A percentile compares a stretch with the other conserved stretches of the same genome.
Conservation (phyloP, 2,113 vertebrate species). For the Elephantulus edwardii region DNA sequence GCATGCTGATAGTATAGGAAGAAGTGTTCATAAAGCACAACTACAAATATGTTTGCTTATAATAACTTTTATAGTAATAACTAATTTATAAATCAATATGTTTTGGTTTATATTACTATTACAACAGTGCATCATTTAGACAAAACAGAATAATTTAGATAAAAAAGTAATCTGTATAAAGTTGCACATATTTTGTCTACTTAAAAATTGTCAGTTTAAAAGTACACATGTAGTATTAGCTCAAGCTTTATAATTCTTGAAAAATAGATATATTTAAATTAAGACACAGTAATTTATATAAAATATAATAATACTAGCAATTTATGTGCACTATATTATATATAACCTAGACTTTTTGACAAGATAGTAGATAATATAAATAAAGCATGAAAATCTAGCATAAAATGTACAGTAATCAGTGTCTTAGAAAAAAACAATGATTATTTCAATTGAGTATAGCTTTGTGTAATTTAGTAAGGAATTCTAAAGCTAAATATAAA, state of each 20-base stretch:
- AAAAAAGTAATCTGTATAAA: not conserved
- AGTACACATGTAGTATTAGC: not conserved
- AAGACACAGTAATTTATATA: rapidly evolving
- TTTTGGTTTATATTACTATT: not conserved
- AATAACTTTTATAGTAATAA: not conserved
- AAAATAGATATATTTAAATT: too few relatives aligned
- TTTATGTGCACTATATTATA: not conserved
- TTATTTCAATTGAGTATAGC: not conserved
- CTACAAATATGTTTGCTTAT: not conserved
- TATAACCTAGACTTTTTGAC: not conserved
- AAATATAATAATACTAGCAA: not conserved
- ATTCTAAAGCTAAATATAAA: not conserved
- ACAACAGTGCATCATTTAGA: not conserved
- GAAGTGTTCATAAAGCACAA: not conserved
- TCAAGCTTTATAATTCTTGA: not conserved
- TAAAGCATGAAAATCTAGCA: not conserved
- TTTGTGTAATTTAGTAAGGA: not conserved
- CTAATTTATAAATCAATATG: not conserved
- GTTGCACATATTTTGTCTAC: not conserved
- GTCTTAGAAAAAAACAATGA: not conserved
- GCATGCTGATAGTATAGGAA: not conserved
- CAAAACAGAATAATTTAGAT: not conserved
- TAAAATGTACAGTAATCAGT: not conserved
- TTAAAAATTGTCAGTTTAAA: not conserved
- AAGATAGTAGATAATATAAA: not conserved